Percentiles rank a stretch among this genome's conserved stretches.
These are phyloP conservation scores for Enteromius argenteus DNA, from an alignment of 2,797 vertebrate species.

Conservation along the genomic window DNA sequence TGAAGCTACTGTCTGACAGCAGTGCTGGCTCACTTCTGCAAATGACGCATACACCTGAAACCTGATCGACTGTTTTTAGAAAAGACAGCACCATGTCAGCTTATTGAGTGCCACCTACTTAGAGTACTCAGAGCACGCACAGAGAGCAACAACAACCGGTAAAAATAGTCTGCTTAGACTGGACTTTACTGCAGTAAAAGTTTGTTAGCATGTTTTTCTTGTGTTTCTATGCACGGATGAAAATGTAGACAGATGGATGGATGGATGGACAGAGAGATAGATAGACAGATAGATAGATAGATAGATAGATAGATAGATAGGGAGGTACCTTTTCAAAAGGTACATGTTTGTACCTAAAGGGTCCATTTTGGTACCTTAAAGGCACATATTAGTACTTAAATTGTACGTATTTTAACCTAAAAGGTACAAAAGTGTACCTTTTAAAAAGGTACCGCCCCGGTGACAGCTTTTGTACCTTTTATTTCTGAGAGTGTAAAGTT, in stretches of 20 bases:
- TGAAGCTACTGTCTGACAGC: slow-evolving; percentile 61
- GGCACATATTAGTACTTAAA: too few relatives aligned
- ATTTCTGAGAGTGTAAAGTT: too few relatives aligned
- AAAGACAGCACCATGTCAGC: slow-evolving; percentile 22
- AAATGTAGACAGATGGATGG: not conserved
- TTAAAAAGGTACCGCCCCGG: too few relatives aligned
- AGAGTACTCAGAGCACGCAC: slow-evolving; percentile 17
- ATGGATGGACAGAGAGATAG: rapidly evolving
- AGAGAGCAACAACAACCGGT: not conserved
- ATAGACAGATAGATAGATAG: not conserved
- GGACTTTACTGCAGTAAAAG: not conserved
- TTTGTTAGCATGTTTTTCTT: not conserved
- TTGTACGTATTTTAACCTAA: too few relatives aligned
- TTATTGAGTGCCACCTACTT: slow-evolving; percentile 42
- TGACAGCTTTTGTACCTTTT: too few relatives aligned
- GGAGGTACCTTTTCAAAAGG: not conserved
- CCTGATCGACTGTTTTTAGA: slow-evolving; percentile 58
- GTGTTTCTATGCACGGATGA: not conserved
- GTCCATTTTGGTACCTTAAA: too few relatives aligned
- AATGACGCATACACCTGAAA: slow-evolving; percentile 58
- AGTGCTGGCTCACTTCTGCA: slow-evolving; percentile 50
- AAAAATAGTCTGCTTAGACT: slow-evolving; percentile 29
- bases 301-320: not conserved
- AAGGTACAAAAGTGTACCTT: too few relatives aligned
- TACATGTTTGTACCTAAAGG: too few relatives aligned